A percentile compares a stretch with the other conserved stretches of the same genome.
Evolutionary conservation across 2,797 vertebrate genomes (phyloP).

Genomic region (Chelonia mydas): DNA sequence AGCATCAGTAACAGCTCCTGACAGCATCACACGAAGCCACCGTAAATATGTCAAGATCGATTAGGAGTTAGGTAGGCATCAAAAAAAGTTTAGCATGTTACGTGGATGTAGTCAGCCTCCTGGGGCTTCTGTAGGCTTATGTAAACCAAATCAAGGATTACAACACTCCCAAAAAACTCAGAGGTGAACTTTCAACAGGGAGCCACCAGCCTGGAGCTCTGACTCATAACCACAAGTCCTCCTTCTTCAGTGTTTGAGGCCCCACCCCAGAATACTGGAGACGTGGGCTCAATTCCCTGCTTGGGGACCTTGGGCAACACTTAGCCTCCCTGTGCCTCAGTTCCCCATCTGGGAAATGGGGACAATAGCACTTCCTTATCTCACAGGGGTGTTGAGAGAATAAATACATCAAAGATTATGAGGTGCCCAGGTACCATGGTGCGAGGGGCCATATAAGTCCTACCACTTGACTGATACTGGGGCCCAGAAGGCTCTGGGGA

Average conservation of each 20-base stretch:
- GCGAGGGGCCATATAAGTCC: no score
- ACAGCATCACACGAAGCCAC: neutral
- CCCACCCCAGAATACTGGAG: neutral
- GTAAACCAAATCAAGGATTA: accelerated
- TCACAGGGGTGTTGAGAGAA: no score
- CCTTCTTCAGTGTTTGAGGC: neutral
- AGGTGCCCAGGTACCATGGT: no score
- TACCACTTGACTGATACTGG: no score
- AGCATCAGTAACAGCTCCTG: neutral
- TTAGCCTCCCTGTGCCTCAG: no score
- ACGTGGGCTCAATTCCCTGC: neutral
- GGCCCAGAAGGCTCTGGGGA: no score
- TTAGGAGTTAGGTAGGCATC: neutral
- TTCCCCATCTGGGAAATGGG: no score
- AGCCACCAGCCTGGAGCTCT: neutral
- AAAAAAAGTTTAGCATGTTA: accelerated
- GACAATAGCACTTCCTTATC: no score
- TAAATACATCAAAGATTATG: no score
- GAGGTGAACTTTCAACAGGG: neutral
- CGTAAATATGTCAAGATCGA: neutral
- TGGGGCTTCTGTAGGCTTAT: accelerated
- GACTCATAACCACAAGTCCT: neutral
- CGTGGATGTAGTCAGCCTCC: neutral
- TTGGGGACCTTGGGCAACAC: neutral
- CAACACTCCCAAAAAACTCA: neutral